phyloP scores from a whole-genome alignment of 2,888 invertebrate species.

The Drosophila mayaguana region DNA sequence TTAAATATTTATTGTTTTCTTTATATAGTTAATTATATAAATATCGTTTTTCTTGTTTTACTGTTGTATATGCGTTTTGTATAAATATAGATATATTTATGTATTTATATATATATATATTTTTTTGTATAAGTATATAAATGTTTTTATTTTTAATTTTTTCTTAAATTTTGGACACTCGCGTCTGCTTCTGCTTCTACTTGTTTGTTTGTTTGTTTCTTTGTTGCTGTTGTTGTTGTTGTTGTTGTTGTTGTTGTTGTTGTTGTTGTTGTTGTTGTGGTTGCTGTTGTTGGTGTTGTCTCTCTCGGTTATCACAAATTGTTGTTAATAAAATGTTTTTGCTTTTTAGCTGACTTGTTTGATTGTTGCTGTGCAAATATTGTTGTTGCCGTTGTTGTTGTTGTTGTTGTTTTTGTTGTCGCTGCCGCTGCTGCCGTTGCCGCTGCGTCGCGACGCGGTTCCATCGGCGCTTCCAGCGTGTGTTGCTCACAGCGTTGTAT shows the following conservation, averaged over 20 bases:
- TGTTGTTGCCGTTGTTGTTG: conserved; percentile 25
- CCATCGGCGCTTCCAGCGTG: conserved; percentile 69
- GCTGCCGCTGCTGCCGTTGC: conserved; percentile 57
- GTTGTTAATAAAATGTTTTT: conserved; percentile 56
- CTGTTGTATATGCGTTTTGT: conserved; percentile 54
- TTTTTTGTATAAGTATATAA: conserved; percentile 40
- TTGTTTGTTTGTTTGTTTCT: conserved; percentile 28
- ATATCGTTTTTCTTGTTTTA: conserved; percentile 22
- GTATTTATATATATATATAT: conserved; percentile 17
- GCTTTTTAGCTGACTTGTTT: conserved; percentile 37
- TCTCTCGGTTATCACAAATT: conserved; percentile 67
- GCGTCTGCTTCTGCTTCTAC: conserved; percentile 41
- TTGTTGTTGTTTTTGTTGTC: conserved; percentile 30
- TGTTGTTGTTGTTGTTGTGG: conserved; percentile 10
- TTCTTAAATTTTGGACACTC: conserved; percentile 44
- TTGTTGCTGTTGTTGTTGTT: conserved; percentile 7
- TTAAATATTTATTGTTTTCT: conserved; percentile 40
- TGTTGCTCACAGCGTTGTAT: conserved; percentile 73
- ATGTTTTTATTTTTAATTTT: conserved; percentile 32
- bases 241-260: conserved; percentile 28
- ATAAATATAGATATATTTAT: conserved; percentile 45
- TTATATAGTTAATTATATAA: conserved; percentile 33
- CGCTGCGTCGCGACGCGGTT: conserved; percentile 67
- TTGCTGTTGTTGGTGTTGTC: conserved; percentile 33
- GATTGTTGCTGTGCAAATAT: conserved; percentile 32